Conservation (phyloP, 2,888 invertebrate genomes). For the Biston stratarius region DNA sequence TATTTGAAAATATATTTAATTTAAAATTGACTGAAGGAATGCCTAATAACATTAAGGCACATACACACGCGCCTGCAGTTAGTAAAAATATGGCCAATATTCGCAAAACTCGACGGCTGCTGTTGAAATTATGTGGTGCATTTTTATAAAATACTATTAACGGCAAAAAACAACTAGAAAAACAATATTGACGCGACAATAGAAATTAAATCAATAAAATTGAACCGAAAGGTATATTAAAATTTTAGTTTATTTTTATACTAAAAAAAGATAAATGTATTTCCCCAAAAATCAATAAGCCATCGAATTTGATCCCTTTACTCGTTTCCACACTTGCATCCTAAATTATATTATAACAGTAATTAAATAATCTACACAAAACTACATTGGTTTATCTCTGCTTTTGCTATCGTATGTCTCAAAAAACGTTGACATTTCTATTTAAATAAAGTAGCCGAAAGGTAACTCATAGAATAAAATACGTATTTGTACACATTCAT, state of each 20-base stretch:
- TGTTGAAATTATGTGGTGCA: background rate
- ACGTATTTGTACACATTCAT: constrained; percentile 11
- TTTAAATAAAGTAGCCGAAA: background rate
- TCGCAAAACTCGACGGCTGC: constrained; percentile 22
- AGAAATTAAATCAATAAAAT: no score
- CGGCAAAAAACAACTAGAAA: no score
- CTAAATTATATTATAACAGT: no score
- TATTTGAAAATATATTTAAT: constrained; percentile 71
- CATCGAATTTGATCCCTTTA: constrained; percentile 10
- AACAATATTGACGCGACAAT: no score
- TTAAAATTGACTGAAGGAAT: constrained; percentile 76
- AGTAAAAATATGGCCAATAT: constrained; percentile 52
- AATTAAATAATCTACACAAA: constrained; percentile 3
- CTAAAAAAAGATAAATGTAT: no score
- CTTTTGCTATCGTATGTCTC: background rate
- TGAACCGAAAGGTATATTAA: no score
- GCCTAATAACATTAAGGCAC: constrained; percentile 72
- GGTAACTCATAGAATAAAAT: background rate
- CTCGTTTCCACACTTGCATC: constrained; percentile 7
- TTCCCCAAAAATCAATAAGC: background rate
- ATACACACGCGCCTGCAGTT: constrained; percentile 58
- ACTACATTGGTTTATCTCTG: background rate
- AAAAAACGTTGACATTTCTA: background rate
- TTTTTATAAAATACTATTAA: no score
- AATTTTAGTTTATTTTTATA: no score